Evolutionary conservation across 64 coral and sea anemone genomes (phyloP), one percentile per base, ranked within the genome.

Genomic region (Anthopleura sola): DNA sequence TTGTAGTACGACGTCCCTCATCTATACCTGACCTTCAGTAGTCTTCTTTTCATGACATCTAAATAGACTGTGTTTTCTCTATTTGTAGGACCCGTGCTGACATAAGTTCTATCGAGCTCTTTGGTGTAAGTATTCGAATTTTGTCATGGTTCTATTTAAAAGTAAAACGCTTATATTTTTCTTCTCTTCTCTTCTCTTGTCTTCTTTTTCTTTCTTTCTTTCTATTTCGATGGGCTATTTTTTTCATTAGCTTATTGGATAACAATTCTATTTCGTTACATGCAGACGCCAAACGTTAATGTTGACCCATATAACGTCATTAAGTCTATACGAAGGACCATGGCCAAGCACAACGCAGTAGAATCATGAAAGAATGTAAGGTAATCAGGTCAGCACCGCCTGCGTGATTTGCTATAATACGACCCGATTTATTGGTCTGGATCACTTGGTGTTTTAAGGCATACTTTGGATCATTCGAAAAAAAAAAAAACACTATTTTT

Each of bases 41-140:
- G 50, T 10, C 1, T 53, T 17, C 7, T 53, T 14, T 12, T 53
- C 6, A 44, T 53, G 1, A 12, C 50, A 53, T 53, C 16, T 53
- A 15, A 53, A 44, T 44, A 8, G 1, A 71, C 12, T 36, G 66
- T 2, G 11, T 71, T 71, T 34, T 36, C 28, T 44, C 29, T 15
- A 31, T 13, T 31, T 14, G 11, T n/a, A 98, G 96, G 46, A 77
- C 20, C 29, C 84, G 92, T 49, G 77, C 96, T 51, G 96, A 98
- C 56, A 89, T 98, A 75, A 94, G 93, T 86, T 98, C 89, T 6
- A 88, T 98, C 78, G 87, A 92, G 49, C 82, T 98, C 36, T 98
- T 98, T 86, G 96, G 96, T 66, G 96, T 98, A 92, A 89, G 92
- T 94, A 75, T 36, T 48, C 21, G 24, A 16, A 20, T 68, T 31